Conservation (phyloP, 30 jellyfish, hydroid and myxozoan genomes). For the Cassiopea andromeda region DNA sequence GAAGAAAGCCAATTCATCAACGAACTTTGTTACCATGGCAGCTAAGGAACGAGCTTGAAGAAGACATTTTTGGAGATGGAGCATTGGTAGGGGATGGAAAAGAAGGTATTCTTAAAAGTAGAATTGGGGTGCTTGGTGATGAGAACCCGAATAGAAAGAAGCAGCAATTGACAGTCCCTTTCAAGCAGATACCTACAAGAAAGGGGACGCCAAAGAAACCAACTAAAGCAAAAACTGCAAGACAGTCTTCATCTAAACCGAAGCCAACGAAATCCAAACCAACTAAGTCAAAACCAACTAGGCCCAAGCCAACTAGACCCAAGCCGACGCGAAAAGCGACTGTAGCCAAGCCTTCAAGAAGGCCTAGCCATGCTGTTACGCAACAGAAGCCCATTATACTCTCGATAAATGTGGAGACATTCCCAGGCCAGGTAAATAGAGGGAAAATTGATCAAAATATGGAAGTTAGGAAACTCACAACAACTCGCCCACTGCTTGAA, state of each 20-base stretch:
- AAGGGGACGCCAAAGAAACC: constrained; percentile 1
- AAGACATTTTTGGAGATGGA: constrained; percentile 56
- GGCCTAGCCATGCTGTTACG: background rate
- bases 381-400: constrained; percentile 60
- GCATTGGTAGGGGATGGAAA: background rate
- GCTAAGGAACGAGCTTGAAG: constrained; percentile 46
- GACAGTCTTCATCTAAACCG: too few relatives aligned
- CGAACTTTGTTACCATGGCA: constrained; percentile 62
- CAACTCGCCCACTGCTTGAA: constrained; percentile 46
- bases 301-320: background rate
- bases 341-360: constrained; percentile 3
- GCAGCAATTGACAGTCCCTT: background rate
- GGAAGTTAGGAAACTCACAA: constrained; percentile 54
- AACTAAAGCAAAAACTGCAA: background rate
- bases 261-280: too few relatives aligned
- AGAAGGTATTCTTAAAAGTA: constrained; percentile 1
- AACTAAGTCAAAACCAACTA: background rate
- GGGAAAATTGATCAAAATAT: constrained; percentile 33
- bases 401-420: constrained; percentile 79
- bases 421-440: constrained; percentile 39
- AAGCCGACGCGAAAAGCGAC: background rate
- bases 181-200: background rate
- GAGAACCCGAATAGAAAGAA: background rate
- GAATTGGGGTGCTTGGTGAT: constrained; percentile 62
- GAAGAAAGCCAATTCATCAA: constrained; percentile 23